A percentile compares a stretch with the other conserved stretches of the same genome.
These are phyloP conservation scores for Thunnus albacares DNA, from an alignment of 2,797 vertebrate genomes.

Conservation along the genomic window DNA sequence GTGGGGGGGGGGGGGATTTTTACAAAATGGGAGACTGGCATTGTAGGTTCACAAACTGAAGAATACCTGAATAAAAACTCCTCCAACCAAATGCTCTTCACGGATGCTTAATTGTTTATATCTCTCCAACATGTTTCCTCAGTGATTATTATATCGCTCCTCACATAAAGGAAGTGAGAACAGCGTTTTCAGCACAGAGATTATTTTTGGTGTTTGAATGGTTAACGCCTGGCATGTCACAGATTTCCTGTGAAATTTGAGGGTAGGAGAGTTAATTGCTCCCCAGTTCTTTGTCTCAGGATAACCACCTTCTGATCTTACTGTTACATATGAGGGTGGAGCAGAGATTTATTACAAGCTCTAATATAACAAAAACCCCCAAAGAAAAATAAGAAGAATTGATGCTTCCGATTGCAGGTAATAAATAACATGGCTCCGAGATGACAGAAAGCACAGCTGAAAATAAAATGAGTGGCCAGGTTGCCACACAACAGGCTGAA, in stretches of 20 bases:
- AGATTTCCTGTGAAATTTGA: constrained; percentile 56
- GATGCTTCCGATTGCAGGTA: constrained; percentile 9
- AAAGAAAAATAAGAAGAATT: not conserved
- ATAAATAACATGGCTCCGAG: not conserved
- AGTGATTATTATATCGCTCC: constrained; percentile 26
- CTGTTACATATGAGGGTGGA: constrained; percentile 53
- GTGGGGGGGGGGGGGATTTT: not conserved
- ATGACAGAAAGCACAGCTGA: not conserved
- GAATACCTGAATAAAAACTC: constrained; percentile 36
- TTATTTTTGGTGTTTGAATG: constrained; percentile 50
- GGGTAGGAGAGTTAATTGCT: constrained; percentile 53
- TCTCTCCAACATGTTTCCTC: constrained; percentile 45
- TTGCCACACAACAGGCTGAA: constrained; percentile 7
- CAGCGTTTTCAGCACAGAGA: constrained; percentile 41
- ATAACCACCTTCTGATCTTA: constrained; percentile 56
- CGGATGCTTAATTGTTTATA: constrained; percentile 33
- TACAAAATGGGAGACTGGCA: constrained; percentile 36
- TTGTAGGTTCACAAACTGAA: constrained; percentile 19
- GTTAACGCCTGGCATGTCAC: constrained; percentile 39
- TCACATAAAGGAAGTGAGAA: constrained; percentile 47
- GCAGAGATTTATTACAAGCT: constrained; percentile 31
- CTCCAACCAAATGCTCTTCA: constrained; percentile 20
- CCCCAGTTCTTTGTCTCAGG: constrained; percentile 69
- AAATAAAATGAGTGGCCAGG: constrained; percentile 19
- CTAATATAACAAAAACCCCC: not conserved